Base-by-base conservation (phyloP, 2,888 invertebrate species). In the Lasioglossum figueresi region DNA sequence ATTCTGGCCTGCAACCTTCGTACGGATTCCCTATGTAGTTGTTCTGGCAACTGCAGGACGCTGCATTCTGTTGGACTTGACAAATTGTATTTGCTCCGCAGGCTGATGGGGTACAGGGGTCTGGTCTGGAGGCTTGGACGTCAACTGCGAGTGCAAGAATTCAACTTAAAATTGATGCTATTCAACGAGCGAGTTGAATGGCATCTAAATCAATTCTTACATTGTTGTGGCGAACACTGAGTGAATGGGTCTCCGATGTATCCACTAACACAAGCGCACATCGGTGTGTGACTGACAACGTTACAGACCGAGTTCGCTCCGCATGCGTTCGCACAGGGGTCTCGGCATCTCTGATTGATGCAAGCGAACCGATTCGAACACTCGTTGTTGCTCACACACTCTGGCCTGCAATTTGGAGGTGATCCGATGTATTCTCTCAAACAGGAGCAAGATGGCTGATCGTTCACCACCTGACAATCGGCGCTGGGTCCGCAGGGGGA, bases 51-150 rank as follows among this genome's bases (percentile, higher is more conserved):
- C 97, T 97, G 93, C 98, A 98, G 12, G 96, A 96, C 4, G 97
- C 97, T 91, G 97, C 97, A 27, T 96, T 96, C 83, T 97, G 97
- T 91, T 98, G 97, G 71, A 97, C 96, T 83, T 97, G 96, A 93
- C 98, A 98, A 89, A 97, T 95, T 80, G 97, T 97, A 92, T 98
- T 98, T 52, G 97, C 96, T 75, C 97, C 97, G 94, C 97, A 98
- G 0, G 97, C 97, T 76, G 97, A 96, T 52, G 97, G 97, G 79
- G 95, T 94, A 91, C 97, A 97, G 0, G 97, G 97, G 19, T 86
- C 83, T 12, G 87, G 77, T 76, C 76, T 59, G 14, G 59, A 70
- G n/a, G 78, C 72, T 76, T 87, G 83, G 34, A 85, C 68, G 48
- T 89, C 89, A 63, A 90, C 90, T 90, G 71, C 48, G 87, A 85